Base-by-base conservation (phyloP, 2,797 vertebrate species). In the Cirrhinus molitorella region DNA sequence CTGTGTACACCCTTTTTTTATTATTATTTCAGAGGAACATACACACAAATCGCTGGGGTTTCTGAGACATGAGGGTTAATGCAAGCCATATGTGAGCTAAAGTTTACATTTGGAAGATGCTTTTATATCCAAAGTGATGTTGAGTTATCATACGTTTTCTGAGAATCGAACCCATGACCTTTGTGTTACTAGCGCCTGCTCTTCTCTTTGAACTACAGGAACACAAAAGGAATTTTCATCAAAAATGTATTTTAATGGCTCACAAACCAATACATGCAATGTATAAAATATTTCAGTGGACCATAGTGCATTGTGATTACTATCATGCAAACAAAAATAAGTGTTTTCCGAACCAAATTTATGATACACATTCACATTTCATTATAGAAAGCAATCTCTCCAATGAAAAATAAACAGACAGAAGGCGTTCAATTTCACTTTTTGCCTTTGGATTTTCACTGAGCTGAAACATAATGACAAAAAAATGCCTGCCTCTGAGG, bases 361-460 rank as follows among this genome's bases (percentile, higher is more conserved):
- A 59, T 49, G 21, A 81, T 61, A 21, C 59, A 40, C 34, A 14
- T 66, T 66, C 40, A n/a, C 47, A 53, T 74, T 70, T 84, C 66
- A 55, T 37, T 65, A 45, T 19, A 43, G 28, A 79, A 61, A 65
- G 67, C 23, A 84, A 72, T 49, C 55, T 61, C 72, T 78, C 74
- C 2, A 25, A 43, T 65, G 61, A 81, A 79, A 31, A 28, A 67
- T 73, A 31, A 28, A 67, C 12, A 72, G 79, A 81, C 45, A 51
- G 57, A 73, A 74, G n/a, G 59, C 80, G 51, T 82, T 74, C 57
- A 66, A 82, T 75, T 82, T 92, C 81, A 84, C 90, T 74, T 73
- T 85, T 71, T 72, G 76, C 82, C 83, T 88, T 90, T 89, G 90
- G 77, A 91, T 91, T 85, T 89, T 90, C 72, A 79, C 86, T 87